Conservation (phyloP, 1,140 invertebrate genomes). For the Calliphora vicina region DNA sequence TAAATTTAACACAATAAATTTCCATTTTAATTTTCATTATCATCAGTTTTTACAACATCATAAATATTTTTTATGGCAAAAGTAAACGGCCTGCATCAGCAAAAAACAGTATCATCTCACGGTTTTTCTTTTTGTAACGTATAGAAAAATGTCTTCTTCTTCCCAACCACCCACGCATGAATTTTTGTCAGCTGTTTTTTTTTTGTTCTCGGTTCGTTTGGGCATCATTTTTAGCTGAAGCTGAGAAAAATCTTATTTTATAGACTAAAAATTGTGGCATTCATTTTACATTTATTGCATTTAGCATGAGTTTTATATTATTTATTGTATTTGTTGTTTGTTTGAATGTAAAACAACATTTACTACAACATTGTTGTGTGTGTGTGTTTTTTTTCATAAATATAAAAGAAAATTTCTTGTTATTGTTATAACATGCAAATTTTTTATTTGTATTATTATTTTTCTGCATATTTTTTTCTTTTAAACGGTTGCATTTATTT, state of each 20-base stretch:
- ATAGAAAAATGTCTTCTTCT: neutral
- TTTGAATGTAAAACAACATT: neutral
- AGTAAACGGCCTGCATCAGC: too few species aligned
- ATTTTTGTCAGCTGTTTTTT: neutral
- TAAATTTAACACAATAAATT: neutral
- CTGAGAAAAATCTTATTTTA: neutral
- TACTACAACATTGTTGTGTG: neutral
- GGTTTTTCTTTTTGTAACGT: too few species aligned
- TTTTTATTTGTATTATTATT: conserved; percentile 1
- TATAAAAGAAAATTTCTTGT: neutral
- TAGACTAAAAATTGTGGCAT: neutral
- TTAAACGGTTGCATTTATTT: conserved; percentile 31
- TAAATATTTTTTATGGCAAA: neutral
- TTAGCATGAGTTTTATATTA: neutral
- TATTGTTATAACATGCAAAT: neutral
- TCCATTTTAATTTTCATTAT: conserved; percentile 12
- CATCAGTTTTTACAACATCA: neutral
- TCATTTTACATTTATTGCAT: neutral
- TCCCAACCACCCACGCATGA: neutral
- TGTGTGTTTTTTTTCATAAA: neutral
- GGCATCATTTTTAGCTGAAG: too few species aligned
- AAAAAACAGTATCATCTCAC: too few species aligned
- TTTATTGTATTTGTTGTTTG: neutral
- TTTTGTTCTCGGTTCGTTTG: neutral
- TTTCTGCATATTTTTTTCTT: neutral